Conservation (phyloP, 1,140 invertebrate genomes). For the Pseudobourletiella spinata region DNA sequence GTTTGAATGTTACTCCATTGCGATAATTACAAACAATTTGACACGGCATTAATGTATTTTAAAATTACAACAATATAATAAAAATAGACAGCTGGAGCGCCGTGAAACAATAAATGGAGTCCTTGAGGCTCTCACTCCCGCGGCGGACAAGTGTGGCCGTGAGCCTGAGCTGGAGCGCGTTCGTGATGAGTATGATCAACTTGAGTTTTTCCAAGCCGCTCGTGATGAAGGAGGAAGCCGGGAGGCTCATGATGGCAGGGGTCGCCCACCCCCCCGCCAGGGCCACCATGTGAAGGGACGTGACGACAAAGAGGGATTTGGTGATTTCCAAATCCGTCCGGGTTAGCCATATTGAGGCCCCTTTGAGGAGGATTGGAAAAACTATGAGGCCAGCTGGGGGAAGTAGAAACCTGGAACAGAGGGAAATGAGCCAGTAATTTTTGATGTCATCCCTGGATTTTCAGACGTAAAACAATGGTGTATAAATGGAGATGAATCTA, state of each 20-base stretch:
- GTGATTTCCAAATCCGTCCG: conserved; percentile 39
- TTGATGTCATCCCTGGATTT: too few species aligned
- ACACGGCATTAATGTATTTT: too few species aligned
- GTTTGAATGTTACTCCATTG: too few species aligned
- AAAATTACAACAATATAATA: too few species aligned
- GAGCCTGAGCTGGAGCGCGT: neutral
- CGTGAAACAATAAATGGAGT: conserved; percentile 26
- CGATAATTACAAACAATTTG: too few species aligned
- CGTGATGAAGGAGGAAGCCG: too few species aligned
- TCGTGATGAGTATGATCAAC: neutral
- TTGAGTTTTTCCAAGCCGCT: too few species aligned
- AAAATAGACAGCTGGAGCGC: conserved; percentile 23
- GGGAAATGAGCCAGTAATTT: too few species aligned
- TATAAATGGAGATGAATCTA: conserved; percentile 89
- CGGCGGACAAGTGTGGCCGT: neutral
- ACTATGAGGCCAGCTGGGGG: conserved; percentile 72
- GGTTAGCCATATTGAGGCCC: conserved; percentile 63
- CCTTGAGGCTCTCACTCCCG: neutral
- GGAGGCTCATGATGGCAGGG: too few species aligned
- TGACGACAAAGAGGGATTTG: conserved; percentile 12
- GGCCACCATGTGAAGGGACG: conserved; percentile 14
- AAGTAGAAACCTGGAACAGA: conserved; percentile 85
- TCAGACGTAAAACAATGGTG: too few species aligned
- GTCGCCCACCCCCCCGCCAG: conserved; percentile 29
- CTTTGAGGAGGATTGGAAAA: conserved; percentile 64